Evolutionary conservation across 2,113 vertebrate species (phyloP), one percentile per base, ranked within the genome.

Genomic region (Corythoichthys intestinalis): DNA sequence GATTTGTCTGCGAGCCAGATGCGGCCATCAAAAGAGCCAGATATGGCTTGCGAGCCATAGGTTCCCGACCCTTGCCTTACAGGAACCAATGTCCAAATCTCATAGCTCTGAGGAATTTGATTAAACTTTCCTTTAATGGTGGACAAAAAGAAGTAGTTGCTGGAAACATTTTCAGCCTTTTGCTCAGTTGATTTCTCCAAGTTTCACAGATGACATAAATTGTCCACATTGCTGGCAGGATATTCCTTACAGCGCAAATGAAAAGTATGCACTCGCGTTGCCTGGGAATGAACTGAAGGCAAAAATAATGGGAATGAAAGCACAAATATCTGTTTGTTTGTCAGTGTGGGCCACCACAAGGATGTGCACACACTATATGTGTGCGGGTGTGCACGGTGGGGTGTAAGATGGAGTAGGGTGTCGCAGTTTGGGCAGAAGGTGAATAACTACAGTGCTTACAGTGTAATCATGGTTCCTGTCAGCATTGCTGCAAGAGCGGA

Each of bases 401-500:
- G 80, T 74, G 67, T 75, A 91, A 92, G 90, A 92, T 91, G 85
- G 88, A 92, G 89, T 86, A 78, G 75, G 28, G 86, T 91, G 91
- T 90, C 87, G 82, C 74, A 81, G 81, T 91, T 88, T 90, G 89
- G 89, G 89, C 86, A 89, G 87, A 85, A 81, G 90, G 87, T 92
- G 92, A 92, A 91, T 91, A 92, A 92, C 87, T 90, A 89, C 87
- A 86, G 85, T 87, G 85, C 89, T 93, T 91, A 92, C 87, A 83
- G 88, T 92, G 91, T 91, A 93, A 93, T 92, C 90, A 93, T 90
- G 90, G 90, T 86, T 84, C 72, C 87, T 90, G 91, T 92, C 91
- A 90, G 89, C 82, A 71, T 67, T 79, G 84, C 85, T 82, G 86
- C 85, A 72, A 80, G 74, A 83, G 85, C 75, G 86, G 84, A 81